Evolutionary conservation across 2,797 vertebrate genomes (phyloP).

Genomic region (Microchirus variegatus): DNA sequence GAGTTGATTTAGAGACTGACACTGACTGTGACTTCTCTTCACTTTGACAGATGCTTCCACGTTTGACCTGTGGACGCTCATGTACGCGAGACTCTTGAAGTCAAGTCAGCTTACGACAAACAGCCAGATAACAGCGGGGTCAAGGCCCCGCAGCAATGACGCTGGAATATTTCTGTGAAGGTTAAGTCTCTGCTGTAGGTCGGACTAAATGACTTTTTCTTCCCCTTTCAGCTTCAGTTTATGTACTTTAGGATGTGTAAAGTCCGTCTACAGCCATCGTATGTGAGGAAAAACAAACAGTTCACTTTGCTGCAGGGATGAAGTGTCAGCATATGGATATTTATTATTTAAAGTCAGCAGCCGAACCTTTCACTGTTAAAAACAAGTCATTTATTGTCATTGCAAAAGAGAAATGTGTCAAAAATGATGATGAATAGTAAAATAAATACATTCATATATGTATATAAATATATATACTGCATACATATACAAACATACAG

Average conservation of each 20-base stretch:
- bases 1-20: slow-evolving; percentile 18
- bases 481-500: too few relatives aligned
- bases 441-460: too few relatives aligned
- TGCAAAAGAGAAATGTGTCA: too few relatives aligned
- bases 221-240: slow-evolving; percentile 18
- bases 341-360: slow-evolving; percentile 3
- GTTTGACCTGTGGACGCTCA: background rate
- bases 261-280: background rate
- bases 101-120: slow-evolving; percentile 26
- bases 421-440: too few relatives aligned
- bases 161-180: slow-evolving; percentile 10
- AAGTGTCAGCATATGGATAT: slow-evolving; percentile 24
- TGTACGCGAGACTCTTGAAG: slow-evolving; percentile 16
- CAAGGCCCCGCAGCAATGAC: slow-evolving; percentile 1
- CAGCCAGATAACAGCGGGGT: slow-evolving; percentile 29
- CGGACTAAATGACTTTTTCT: slow-evolving; percentile 12
- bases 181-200: slow-evolving; percentile 37
- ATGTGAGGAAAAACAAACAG: slow-evolving; percentile 18
- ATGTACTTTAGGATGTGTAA: background rate
- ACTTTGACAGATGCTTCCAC: slow-evolving; percentile 17
- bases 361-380: background rate
- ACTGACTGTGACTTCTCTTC: background rate
- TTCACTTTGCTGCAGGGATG: background rate
- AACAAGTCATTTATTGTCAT: too few relatives aligned
- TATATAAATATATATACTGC: too few relatives aligned